phyloP scores from a whole-genome alignment of 2,888 invertebrate genomes.

The Euphydryas editha region DNA sequence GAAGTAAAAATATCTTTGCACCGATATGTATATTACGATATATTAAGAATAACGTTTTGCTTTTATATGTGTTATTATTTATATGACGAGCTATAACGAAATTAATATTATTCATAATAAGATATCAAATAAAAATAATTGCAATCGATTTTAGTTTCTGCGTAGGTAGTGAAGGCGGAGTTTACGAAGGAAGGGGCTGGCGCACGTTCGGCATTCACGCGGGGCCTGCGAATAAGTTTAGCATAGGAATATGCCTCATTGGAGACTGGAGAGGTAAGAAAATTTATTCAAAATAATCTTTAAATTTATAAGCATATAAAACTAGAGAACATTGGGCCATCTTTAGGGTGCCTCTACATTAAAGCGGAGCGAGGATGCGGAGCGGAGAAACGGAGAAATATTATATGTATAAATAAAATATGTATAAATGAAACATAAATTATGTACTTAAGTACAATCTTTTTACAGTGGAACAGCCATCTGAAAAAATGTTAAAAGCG shows the following conservation, averaged over 20 bases:
- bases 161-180: slow-evolving; percentile 88
- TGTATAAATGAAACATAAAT: too few relatives aligned
- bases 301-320: slow-evolving; percentile 5
- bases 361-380: too few relatives aligned
- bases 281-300: slow-evolving; percentile 2
- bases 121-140: neutral
- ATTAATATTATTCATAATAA: too few relatives aligned
- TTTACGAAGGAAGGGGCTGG: slow-evolving; percentile 89
- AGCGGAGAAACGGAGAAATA: too few relatives aligned
- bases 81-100: too few relatives aligned
- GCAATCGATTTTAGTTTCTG: slow-evolving; percentile 83
- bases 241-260: slow-evolving; percentile 87
- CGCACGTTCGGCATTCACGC: slow-evolving; percentile 88
- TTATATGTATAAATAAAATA: neutral
- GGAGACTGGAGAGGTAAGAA: slow-evolving; percentile 88
- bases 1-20: too few relatives aligned
- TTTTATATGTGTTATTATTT: too few relatives aligned
- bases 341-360: too few relatives aligned
- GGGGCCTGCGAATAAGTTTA: slow-evolving; percentile 83
- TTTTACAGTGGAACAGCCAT: slow-evolving; percentile 82
- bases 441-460: too few relatives aligned
- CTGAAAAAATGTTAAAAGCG: slow-evolving; percentile 80
- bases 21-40: too few relatives aligned
- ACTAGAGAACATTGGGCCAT: too few relatives aligned
- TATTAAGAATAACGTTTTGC: too few relatives aligned